Base-by-base conservation (phyloP, 2,888 invertebrate genomes). In the Ganaspis brasiliensis region DNA sequence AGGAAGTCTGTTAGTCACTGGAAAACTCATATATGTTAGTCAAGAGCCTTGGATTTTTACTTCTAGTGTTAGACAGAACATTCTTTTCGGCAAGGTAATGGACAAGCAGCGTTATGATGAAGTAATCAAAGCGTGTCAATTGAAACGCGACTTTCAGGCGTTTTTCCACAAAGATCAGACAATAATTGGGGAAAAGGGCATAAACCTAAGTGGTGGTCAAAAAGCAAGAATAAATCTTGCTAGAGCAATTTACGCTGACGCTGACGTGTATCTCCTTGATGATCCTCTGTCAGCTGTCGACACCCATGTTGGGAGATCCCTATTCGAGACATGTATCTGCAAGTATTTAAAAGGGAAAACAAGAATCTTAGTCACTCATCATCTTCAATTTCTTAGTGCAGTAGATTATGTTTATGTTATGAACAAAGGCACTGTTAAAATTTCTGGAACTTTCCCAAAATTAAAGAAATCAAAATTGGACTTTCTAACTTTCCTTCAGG, bases 191-290 rank as follows among this genome's bases (percentile, higher is more conserved):
- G 97, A 97, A 86, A 92, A 95, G 83, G 97, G 97, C 14, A 95
- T 96, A 19, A 96, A 95, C 35, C 91, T 97, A 81, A 96, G 96
- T 79, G 97, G 94, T 87, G 96, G 97, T 2, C 98, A 98, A 91
- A 95, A 97, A 79, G 98, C 98, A 0, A 93, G 97, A 61, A 94
- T 95, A 63, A 95, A 95, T 87, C 92, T 95, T 83, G 93, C 95
- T 0, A 92, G 96, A 88, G 95, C 96, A n/a, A n/a, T n/a, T n/a
- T n/a, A n/a, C n/a, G n/a, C n/a, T n/a, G n/a, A n/a, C n/a, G n/a
- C n/a, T n/a, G 95, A 96, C 87, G 94, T 96, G 77, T 96, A 95
- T 88, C 91, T 96, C 26, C 89, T 96, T 67, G 96, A 96, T 87
- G 96, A 96, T 89, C 96, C 96, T 1, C 91, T 96, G 14, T 95